Evolutionary conservation across 1,140 invertebrate genomes (phyloP), one percentile per base, ranked within the genome.

Genomic region (Steinernema khuongi): DNA sequence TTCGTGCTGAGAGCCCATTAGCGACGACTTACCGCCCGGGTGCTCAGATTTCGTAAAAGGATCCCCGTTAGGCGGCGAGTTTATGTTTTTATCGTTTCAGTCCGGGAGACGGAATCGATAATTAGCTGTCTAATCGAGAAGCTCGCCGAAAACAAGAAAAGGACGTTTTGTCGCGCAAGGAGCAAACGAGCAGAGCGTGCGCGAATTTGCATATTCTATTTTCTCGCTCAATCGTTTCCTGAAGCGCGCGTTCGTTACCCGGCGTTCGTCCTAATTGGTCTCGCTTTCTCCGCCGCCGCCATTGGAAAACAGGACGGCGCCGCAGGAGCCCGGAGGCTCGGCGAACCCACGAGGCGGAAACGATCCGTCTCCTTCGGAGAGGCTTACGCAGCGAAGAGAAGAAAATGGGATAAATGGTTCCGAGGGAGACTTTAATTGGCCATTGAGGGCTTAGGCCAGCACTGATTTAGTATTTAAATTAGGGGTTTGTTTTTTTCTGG

Each of bases 131-230:
- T 60, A 60, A 60, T 60, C 26, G 50, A 41, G n/a, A n/a, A 41
- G n/a, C 7, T 41, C 36, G 7, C 36, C 36, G 36, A 41, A 7
- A n/a, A 41, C 36, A n/a, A 41, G n/a, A 60, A 7, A 14, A 60
- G 26, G 26, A 60, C 50, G 7, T 11, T 60, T 60, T 22, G 11
- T 60, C 19, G 11, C 22, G 11, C 14, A 60, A 26, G 22, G 11
- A 14, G 50, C 14, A 60, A 60, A 60, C 50, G 26, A 26, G 14
- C n/a, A 14, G 19, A 60, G 50, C 50, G 19, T 60, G 50, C 50
- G 7, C 50, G 50, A 60, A 60, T 60, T 60, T 60, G 50, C 50
- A 60, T 60, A n/a, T 60, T 60, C 50, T 11, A 60, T 22, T n/a
- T n/a, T 7, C 50, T 4, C 4, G 26, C 14, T n/a, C 50, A 60